Evolutionary conservation across 2,797 vertebrate genomes (phyloP).

Genomic region (Arvicola amphibius): DNA sequence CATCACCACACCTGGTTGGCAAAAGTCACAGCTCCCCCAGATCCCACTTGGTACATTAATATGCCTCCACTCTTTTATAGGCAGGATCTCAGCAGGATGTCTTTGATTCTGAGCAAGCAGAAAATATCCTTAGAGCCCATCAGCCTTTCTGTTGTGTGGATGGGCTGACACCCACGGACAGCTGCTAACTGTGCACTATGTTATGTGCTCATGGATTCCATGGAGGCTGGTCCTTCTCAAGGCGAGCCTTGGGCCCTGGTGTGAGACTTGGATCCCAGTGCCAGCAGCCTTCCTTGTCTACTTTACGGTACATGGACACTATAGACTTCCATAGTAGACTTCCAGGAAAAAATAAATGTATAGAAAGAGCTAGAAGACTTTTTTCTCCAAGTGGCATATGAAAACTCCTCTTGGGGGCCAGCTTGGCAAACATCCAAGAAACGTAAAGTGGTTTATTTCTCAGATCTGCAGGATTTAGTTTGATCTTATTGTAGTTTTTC

Average conservation of each 20-base stretch:
- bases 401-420: conserved; percentile 17
- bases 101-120: neutral
- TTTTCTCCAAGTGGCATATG: conserved; percentile 51
- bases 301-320: neutral
- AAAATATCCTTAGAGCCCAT: neutral
- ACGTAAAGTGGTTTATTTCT: conserved; percentile 47
- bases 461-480: conserved; percentile 15
- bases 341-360: neutral
- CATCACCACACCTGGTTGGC: neutral
- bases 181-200: neutral
- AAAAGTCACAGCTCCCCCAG: neutral
- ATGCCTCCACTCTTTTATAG: neutral
- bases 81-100: neutral
- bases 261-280: accelerated
- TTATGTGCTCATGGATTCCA: neutral
- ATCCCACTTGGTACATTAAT: neutral
- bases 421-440: conserved; percentile 60
- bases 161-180: neutral
- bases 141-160: too few relatives aligned
- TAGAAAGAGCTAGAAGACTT: conserved; percentile 36
- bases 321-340: neutral
- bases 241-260: neutral
- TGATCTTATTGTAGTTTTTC: conserved; percentile 37
- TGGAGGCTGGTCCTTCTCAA: neutral
- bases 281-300: neutral